Conservation (phyloP, 1,140 invertebrate species). For the Cotesia glomerata region DNA sequence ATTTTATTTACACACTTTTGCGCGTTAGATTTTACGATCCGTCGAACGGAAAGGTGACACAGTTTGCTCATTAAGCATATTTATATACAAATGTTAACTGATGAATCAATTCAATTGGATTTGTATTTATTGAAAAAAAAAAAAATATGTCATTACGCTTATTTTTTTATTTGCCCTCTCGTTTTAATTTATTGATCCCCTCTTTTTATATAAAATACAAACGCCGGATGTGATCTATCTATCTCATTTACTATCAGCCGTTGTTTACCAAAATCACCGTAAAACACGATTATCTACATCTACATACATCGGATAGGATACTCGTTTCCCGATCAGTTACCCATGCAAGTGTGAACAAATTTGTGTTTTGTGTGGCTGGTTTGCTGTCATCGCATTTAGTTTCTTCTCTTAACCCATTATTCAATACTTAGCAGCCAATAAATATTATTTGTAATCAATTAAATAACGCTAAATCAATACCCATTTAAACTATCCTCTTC, state of each 20-base stretch:
- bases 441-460: neutral
- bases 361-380: constrained; percentile 8
- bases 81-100: no score
- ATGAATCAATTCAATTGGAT: no score
- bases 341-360: constrained; percentile 3
- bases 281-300: constrained; percentile 19
- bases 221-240: neutral
- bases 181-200: neutral
- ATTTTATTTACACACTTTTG: no score
- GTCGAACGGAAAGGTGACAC: no score
- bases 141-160: no score
- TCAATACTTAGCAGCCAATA: neutral
- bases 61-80: no score
- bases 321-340: neutral
- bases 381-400: constrained; percentile 17
- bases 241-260: neutral
- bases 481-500: neutral
- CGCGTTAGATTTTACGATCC: no score
- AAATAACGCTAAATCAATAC: neutral
- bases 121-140: no score
- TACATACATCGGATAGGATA: neutral
- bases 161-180: no score
- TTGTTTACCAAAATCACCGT: constrained; percentile 30
- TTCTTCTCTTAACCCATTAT: neutral
- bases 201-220: neutral